These are phyloP conservation scores for Sinocyclocheilus grahami DNA, from an alignment of 2,113 vertebrate genomes.

Conservation along the genomic window DNA sequence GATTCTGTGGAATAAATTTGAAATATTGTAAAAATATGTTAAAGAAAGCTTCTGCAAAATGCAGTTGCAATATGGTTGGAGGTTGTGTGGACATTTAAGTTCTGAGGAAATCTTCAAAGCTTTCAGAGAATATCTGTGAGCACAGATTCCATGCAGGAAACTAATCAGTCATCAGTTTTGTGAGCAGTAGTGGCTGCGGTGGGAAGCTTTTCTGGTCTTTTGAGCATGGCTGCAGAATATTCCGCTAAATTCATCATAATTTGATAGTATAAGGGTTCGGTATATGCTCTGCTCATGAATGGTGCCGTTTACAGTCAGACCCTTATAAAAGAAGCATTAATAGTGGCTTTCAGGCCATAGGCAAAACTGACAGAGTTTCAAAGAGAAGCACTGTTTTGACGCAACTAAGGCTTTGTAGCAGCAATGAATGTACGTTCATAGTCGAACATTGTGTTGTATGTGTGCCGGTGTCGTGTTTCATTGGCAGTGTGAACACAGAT, in stretches of 20 bases:
- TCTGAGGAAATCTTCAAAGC: background rate
- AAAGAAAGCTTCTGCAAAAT: background rate
- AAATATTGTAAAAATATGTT: background rate
- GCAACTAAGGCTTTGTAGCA: constrained; percentile 3
- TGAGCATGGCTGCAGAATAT: background rate
- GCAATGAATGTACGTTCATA: constrained; percentile 11
- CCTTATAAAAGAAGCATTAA: constrained; percentile 13
- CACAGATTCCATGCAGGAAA: background rate
- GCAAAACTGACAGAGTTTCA: constrained; percentile 26
- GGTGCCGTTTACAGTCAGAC: constrained; percentile 5
- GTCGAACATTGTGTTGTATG: constrained; percentile 12
- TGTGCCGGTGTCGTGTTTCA: background rate
- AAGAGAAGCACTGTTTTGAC: constrained; percentile 3
- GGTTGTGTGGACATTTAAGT: no score
- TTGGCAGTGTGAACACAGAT: constrained; percentile 30
- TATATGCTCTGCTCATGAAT: constrained; percentile 2
- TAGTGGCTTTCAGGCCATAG: background rate
- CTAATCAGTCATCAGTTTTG: background rate
- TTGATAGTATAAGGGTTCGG: background rate
- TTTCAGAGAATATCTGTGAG: background rate
- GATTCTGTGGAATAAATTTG: background rate
- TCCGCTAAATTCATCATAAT: background rate
- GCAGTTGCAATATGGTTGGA: background rate
- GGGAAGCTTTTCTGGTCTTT: background rate
- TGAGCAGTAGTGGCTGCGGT: background rate